phyloP scores from a whole-genome alignment of 2,113 vertebrate species.

The Delphinus delphis region DNA sequence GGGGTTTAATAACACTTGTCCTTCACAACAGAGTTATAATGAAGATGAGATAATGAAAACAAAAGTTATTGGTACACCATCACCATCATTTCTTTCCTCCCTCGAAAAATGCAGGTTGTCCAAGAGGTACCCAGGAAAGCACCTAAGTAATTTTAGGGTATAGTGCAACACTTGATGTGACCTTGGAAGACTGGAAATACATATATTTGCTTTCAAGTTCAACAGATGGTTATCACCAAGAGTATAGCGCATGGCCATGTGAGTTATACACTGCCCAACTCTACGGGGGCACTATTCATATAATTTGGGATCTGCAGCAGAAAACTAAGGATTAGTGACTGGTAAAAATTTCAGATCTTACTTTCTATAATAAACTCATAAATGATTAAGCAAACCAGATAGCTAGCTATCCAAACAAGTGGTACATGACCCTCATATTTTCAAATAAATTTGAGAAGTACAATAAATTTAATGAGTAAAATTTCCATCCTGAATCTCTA shows the following conservation, averaged over 20 bases:
- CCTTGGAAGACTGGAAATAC: neutral
- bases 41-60: slow-evolving; percentile 7
- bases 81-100: neutral
- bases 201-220: neutral
- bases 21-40: neutral
- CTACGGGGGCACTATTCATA: neutral
- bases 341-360: neutral
- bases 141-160: neutral
- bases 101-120: neutral
- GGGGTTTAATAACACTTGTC: neutral
- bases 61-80: neutral
- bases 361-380: neutral
- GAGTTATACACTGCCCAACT: neutral
- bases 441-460: neutral
- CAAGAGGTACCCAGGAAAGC: neutral
- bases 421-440: neutral
- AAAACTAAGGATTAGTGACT: neutral
- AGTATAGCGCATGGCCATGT: neutral
- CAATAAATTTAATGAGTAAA: neutral
- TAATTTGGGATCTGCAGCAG: neutral
- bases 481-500: neutral
- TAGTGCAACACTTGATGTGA: neutral
- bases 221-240: neutral
- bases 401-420: neutral
- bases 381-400: neutral